Evolutionary conservation across 2,888 invertebrate genomes (phyloP), one percentile per base, ranked within the genome.

Genomic region (Liopterus haemorrhoidalis): DNA sequence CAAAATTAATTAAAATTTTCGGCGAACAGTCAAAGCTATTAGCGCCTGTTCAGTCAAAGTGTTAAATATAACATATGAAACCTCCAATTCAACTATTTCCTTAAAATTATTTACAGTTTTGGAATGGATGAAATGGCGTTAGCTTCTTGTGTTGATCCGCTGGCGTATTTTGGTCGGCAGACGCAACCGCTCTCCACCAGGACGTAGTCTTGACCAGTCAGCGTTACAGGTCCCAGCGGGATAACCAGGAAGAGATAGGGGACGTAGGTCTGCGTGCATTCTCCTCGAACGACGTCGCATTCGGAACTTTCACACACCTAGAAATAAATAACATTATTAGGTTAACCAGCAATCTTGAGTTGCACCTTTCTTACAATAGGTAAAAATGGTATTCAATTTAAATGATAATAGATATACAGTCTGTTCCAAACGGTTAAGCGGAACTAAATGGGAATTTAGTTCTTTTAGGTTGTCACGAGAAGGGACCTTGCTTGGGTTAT

Each of bases 201-300:
- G n/a, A 93, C 90, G 69, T 93, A 93, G 69, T 92, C 92, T 66
- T 92, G 92, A 4, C 92, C 91, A 3, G 91, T 91, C 12, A 91
- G 70, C 8, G 91, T 91, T 12, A 91, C 91, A 9, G 91, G 91
- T 4, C 92, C 91, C 42, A 92, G 67, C 0, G 92, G 92, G 48
- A 92, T 84, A 45, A 92, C 92, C 66, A 92, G 74, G 70, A 93
- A 93, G 55, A 93, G 68, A 65, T 92, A 92, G 8, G 92, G 92
- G 54, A 92, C 87, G 68, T 86, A 89, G 0, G 92, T 92, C 68
- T 92, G 92, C 46, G 90, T 88, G 64, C 92, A 93, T 60, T 89
- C 85, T 12, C 92, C 92, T 50, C 88, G 78, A 18, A 93, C 82
- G 15, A 92, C 76, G 52, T 91, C 91, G 64, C 92, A 93, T 69